These are phyloP conservation scores for Tamandua tetradactyla DNA, from an alignment of 2,797 vertebrate species.

Conservation along the genomic window DNA sequence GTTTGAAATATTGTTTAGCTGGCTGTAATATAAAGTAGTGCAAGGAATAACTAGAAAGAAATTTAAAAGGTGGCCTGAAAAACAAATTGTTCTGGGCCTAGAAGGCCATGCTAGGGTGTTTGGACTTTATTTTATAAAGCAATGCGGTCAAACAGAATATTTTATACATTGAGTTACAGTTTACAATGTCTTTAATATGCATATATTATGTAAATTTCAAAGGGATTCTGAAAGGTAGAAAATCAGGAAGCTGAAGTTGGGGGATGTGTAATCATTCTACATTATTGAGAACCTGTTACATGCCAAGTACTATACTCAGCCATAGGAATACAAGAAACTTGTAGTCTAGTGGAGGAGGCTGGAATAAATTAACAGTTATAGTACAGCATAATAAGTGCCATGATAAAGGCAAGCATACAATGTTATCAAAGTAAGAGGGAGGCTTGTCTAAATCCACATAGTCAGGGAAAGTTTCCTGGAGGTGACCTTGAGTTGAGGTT, in stretches of 20 bases:
- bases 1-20: constrained; percentile 7
- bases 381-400: background rate
- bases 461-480: constrained; percentile 32
- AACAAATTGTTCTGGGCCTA: background rate
- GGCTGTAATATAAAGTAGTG: background rate
- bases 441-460: background rate
- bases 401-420: background rate
- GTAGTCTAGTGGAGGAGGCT: background rate
- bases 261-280: background rate
- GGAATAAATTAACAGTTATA: background rate
- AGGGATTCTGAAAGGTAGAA: constrained; percentile 14
- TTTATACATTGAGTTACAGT: background rate
- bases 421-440: background rate
- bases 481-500: constrained; percentile 7
- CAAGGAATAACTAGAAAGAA: constrained; percentile 8
- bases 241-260: background rate
- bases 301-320: background rate
- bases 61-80: background rate
- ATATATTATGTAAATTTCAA: constrained; percentile 21
- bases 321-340: constrained; percentile 5
- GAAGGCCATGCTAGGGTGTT: background rate
- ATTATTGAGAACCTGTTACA: background rate
- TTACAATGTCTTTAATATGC: constrained; percentile 1
- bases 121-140: constrained; percentile 38
- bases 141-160: background rate